Conservation (phyloP, 2,888 invertebrate genomes). For the Cartodere bifasciata region DNA sequence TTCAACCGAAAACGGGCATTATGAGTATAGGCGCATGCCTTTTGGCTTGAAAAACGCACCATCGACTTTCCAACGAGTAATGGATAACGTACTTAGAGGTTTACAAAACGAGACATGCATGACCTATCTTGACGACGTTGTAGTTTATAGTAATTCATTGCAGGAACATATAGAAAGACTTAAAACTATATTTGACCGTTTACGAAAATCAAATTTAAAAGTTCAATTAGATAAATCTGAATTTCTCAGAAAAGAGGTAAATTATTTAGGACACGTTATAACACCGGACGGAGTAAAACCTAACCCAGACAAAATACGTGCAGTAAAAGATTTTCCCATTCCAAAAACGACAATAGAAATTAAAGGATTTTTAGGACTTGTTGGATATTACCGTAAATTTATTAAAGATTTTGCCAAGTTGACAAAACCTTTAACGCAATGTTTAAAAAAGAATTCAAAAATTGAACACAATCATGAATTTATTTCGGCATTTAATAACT, state of each 20-base stretch:
- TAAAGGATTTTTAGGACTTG: constrained; percentile 16
- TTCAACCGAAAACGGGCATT: constrained; percentile 17
- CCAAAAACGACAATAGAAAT: constrained; percentile 14
- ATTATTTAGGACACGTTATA: constrained; percentile 15
- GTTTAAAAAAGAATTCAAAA: constrained; percentile 12
- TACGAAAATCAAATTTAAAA: too few relatives aligned
- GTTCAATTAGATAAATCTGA: constrained; percentile 16
- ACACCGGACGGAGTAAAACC: constrained; percentile 15
- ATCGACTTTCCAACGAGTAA: constrained; percentile 22
- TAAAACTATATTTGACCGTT: too few relatives aligned
- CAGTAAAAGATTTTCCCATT: constrained; percentile 12
- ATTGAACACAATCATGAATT: constrained; percentile 10
- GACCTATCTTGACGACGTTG: constrained; percentile 27
- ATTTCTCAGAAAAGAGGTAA: constrained; percentile 15
- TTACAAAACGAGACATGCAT: constrained; percentile 20
- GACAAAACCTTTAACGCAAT: constrained; percentile 13
- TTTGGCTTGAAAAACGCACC: constrained; percentile 21
- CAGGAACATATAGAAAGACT: too few relatives aligned
- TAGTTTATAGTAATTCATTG: constrained; percentile 20
- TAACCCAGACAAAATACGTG: constrained; percentile 13
- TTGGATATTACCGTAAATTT: constrained; percentile 15
- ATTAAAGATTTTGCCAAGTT: constrained; percentile 14
- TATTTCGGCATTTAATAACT: constrained; percentile 4
- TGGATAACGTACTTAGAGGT: constrained; percentile 21
- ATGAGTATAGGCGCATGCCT: constrained; percentile 19